A percentile compares a stretch with the other conserved stretches of the same genome.
Evolutionary conservation across 1,140 invertebrate species (phyloP).

Genomic region (Piezodorus guildinii): DNA sequence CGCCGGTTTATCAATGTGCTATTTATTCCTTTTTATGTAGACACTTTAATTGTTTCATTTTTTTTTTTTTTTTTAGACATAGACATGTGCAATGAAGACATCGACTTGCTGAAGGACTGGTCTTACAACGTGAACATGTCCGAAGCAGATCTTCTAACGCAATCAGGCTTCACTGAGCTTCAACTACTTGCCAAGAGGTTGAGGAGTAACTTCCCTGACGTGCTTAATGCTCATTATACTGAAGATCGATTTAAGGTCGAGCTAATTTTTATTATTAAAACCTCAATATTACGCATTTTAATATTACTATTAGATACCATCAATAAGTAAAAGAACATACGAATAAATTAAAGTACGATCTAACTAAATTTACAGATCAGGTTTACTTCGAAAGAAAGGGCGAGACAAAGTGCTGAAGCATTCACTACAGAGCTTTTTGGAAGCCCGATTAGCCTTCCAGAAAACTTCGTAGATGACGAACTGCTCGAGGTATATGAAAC

Average conservation of each 20-base stretch:
- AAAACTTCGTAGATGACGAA: neutral
- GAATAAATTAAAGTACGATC: too few relatives aligned
- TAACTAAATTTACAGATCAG: neutral
- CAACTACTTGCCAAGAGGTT: conserved; percentile 26
- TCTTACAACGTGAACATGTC: conserved; percentile 19
- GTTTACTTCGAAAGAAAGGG: neutral
- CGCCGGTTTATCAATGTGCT: too few relatives aligned
- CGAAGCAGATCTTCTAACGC: conserved; percentile 21
- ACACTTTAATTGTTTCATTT: neutral
- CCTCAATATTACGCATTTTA: conserved; percentile 5
- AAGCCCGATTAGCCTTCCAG: neutral
- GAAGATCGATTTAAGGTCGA: conserved; percentile 21
- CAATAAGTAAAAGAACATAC: neutral
- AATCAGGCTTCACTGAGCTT: conserved; percentile 27
- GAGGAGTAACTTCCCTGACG: conserved; percentile 27
- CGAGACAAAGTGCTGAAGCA: neutral
- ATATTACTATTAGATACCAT: too few relatives aligned
- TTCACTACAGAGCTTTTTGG: neutral
- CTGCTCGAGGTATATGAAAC: neutral
- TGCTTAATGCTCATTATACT: conserved; percentile 20
- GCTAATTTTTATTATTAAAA: conserved; percentile 14
- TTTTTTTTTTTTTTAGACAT: conserved; percentile 22
- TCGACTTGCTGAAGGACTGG: conserved; percentile 27
- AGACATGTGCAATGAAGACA: conserved; percentile 25
- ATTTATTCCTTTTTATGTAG: too few relatives aligned